phyloP scores from a whole-genome alignment of 2,888 invertebrate species.

The Idaea biselata region DNA sequence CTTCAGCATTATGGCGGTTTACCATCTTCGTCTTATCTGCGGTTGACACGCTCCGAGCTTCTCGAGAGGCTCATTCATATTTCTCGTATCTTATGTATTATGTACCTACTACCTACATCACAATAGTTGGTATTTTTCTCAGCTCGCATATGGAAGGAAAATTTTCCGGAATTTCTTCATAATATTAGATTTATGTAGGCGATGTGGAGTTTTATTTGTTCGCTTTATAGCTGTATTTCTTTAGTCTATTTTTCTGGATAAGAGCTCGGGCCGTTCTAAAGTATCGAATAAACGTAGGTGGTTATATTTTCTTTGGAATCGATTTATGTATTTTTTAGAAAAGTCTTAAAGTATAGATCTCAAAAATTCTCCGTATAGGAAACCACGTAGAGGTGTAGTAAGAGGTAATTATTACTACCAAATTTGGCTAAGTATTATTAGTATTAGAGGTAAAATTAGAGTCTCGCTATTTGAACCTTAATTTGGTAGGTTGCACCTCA shows the following conservation, averaged over 20 bases:
- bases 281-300: not conserved
- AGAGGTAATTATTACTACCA: too few relatives aligned
- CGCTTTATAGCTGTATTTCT: not conserved
- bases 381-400: too few relatives aligned
- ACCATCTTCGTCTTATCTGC: constrained; percentile 33
- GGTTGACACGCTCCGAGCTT: constrained; percentile 33
- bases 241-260: not conserved
- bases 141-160: not conserved
- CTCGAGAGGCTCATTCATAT: constrained; percentile 34
- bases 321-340: too few relatives aligned
- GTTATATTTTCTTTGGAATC: too few relatives aligned
- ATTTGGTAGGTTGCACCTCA: too few relatives aligned
- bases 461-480: too few relatives aligned
- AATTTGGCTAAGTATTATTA: too few relatives aligned
- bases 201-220: not conserved
- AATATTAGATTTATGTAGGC: not conserved
- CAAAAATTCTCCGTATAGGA: too few relatives aligned
- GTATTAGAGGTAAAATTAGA: too few relatives aligned
- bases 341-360: too few relatives aligned
- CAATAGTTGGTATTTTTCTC: not conserved
- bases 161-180: not conserved
- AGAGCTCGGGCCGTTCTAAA: not conserved
- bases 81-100: constrained; percentile 8
- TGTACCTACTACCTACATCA: not conserved
- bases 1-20: constrained; percentile 38